Evolutionary conservation across 2,888 invertebrate species (phyloP).

Genomic region (Agrilus cyanescens): DNA sequence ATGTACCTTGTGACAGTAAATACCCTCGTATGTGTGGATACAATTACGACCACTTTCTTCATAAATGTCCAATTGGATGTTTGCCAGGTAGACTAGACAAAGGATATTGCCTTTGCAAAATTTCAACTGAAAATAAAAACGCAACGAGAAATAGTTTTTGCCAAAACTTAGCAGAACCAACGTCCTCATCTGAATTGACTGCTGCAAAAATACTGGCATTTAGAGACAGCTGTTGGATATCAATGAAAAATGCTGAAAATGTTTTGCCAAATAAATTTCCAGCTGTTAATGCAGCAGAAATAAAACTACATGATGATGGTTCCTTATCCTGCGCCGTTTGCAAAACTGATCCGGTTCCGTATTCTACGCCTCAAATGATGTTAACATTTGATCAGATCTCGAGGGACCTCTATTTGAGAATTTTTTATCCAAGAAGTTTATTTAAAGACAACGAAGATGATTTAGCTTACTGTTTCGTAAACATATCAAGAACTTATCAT

Average conservation of each 20-base stretch:
- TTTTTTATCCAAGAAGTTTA: conserved; percentile 44
- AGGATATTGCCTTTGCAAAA: conserved; percentile 19
- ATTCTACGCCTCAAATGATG: conserved; percentile 11
- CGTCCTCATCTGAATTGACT: conserved; percentile 6
- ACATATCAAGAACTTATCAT: conserved; percentile 41
- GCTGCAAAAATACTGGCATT: neutral
- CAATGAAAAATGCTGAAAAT: too few relatives aligned
- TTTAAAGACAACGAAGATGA: conserved; percentile 39
- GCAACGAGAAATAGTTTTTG: neutral
- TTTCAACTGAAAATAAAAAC: neutral
- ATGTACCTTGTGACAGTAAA: conserved; percentile 4
- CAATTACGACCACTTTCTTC: conserved; percentile 7
- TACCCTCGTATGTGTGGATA: conserved; percentile 12
- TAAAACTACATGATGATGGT: conserved; percentile 8
- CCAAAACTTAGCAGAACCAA: conserved; percentile 10
- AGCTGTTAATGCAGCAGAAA: conserved; percentile 4
- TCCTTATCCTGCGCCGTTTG: conserved; percentile 17
- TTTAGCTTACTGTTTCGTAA: conserved; percentile 47
- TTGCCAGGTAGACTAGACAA: conserved; percentile 15
- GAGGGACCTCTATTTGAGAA: conserved; percentile 31
- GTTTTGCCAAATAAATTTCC: too few relatives aligned
- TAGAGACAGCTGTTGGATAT: too few relatives aligned
- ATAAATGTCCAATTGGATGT: conserved; percentile 17
- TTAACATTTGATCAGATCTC: conserved; percentile 19
- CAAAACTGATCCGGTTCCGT: conserved; percentile 3